Evolutionary conservation across 2,797 vertebrate species (phyloP).

Genomic region (Otolemur crassicaudatus): DNA sequence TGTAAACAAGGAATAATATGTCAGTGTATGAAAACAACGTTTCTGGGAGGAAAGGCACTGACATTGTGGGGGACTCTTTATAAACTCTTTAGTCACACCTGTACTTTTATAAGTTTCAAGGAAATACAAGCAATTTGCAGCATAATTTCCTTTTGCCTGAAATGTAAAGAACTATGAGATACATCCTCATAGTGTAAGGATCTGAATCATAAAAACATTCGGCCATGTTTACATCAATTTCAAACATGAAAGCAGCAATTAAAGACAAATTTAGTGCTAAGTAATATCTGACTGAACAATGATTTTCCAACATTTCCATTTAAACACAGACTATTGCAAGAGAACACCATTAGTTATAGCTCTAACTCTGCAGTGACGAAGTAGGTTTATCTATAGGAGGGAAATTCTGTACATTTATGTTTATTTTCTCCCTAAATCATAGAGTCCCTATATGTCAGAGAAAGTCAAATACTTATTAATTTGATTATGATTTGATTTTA

Average conservation of each 20-base stretch:
- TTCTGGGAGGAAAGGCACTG: background rate
- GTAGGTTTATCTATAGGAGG: background rate
- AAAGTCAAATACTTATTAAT: constrained; percentile 60
- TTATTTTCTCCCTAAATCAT: constrained; percentile 1
- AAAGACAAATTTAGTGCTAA: background rate
- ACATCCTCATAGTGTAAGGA: background rate
- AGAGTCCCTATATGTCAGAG: rapidly evolving
- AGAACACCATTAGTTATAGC: background rate
- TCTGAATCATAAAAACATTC: background rate
- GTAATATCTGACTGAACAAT: background rate
- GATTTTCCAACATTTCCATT: background rate
- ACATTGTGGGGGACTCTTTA: background rate
- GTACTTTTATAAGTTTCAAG: background rate
- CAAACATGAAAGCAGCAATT: background rate
- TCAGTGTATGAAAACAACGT: background rate
- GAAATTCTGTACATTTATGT: background rate
- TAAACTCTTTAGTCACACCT: background rate
- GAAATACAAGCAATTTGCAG: background rate
- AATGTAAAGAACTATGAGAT: background rate
- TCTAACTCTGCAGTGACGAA: background rate
- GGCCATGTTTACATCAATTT: background rate
- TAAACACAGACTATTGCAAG: background rate
- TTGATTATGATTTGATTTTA: constrained; percentile 35
- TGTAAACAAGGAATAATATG: background rate
- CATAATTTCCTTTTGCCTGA: background rate